Percentiles rank a stretch among this genome's conserved stretches.
Evolutionary conservation across 2,888 invertebrate species (phyloP).

Genomic region (Leptogaster cylindrica): DNA sequence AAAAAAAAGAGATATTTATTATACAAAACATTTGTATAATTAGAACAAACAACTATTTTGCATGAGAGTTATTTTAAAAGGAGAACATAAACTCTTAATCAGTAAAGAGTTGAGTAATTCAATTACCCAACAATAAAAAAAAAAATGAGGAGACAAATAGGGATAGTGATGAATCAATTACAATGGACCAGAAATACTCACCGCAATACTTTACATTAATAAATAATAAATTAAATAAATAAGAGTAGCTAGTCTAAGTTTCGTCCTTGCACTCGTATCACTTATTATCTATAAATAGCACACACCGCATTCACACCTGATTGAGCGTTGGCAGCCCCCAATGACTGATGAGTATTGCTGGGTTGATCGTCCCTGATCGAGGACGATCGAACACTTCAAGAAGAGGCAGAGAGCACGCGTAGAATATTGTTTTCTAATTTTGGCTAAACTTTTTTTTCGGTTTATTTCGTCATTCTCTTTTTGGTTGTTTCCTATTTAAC

Average conservation of each 20-base stretch:
- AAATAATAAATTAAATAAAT: constrained; percentile 32
- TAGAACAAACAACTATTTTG: constrained; percentile 21
- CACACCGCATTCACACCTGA: constrained; percentile 15
- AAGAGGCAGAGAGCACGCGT: constrained; percentile 32
- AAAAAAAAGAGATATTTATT: constrained; percentile 30
- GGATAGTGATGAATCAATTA: background rate
- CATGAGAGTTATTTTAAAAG: background rate
- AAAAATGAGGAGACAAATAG: background rate
- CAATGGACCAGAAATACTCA: constrained; percentile 37
- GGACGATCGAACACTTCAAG: constrained; percentile 13
- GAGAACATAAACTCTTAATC: background rate
- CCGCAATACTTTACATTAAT: constrained; percentile 21
- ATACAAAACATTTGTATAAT: constrained; percentile 28
- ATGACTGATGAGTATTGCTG: constrained; percentile 6
- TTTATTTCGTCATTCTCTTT: constrained; percentile 32
- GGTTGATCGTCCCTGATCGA: background rate
- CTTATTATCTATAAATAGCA: too few species aligned
- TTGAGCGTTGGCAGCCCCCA: constrained; percentile 30
- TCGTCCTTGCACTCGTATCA: too few species aligned
- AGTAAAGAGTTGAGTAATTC: too few species aligned
- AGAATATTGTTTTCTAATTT: constrained; percentile 50
- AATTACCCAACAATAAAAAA: background rate
- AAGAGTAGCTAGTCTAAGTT: constrained; percentile 12
- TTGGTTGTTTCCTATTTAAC: constrained; percentile 63
- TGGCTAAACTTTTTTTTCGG: constrained; percentile 7